Conservation (phyloP, 2,113 vertebrate species). For the Proterorhinus semilunaris region DNA sequence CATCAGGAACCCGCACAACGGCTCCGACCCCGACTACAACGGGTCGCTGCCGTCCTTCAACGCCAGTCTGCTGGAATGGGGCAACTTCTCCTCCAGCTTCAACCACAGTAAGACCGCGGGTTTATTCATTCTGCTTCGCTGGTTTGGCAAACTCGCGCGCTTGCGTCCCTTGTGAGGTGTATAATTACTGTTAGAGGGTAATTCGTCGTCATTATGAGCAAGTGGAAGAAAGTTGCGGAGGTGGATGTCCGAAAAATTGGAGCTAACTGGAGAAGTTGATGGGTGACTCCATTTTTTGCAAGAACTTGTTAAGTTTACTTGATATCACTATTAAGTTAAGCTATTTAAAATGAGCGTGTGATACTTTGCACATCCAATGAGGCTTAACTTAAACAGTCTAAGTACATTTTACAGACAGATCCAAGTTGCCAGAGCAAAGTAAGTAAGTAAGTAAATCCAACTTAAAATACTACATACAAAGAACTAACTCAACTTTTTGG, state of each 20-base stretch:
- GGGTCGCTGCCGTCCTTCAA: conserved; percentile 79
- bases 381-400: not conserved
- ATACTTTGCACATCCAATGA: not conserved
- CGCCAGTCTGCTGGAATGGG: conserved; percentile 78
- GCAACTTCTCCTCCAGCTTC: conserved; percentile 71
- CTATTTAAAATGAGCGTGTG: too few relatives aligned
- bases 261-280: too few relatives aligned
- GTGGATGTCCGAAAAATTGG: too few relatives aligned
- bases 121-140: not conserved
- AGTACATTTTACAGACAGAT: not conserved
- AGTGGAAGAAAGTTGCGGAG: too few relatives aligned
- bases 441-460: too few relatives aligned
- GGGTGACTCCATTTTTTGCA: too few relatives aligned
- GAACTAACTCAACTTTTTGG: not conserved
- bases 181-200: too few relatives aligned
- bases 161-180: not conserved
- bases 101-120: conserved; percentile 83
- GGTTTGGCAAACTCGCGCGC: not conserved
- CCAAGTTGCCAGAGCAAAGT: not conserved
- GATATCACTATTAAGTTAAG: not conserved
- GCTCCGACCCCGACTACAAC: conserved; percentile 81
- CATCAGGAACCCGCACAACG: conserved; percentile 78
- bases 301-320: not conserved
- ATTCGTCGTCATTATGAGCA: too few relatives aligned
- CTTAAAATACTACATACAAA: too few relatives aligned